phyloP scores from a whole-genome alignment of 2,888 invertebrate genomes.

The Teleiodes luculella region DNA sequence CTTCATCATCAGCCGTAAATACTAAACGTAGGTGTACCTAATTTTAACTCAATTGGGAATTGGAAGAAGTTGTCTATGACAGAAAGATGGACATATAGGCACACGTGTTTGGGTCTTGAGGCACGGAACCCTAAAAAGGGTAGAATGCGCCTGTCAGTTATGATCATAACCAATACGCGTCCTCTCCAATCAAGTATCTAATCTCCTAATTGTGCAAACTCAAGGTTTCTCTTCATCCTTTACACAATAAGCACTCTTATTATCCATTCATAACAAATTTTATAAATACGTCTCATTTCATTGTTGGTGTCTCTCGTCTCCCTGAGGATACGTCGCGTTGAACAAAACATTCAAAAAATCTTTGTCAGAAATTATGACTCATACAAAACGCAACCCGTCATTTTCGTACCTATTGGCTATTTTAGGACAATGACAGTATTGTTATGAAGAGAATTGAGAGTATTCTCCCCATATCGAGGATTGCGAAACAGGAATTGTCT shows the following conservation, averaged over 20 bases:
- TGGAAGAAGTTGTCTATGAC: too few relatives aligned
- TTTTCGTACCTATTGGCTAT: conserved; percentile 77
- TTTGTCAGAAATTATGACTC: conserved; percentile 56
- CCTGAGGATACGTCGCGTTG: conserved; percentile 64
- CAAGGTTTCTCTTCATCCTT: conserved; percentile 51
- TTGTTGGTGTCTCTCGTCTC: conserved; percentile 65
- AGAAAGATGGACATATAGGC: too few relatives aligned
- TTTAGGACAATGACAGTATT: conserved; percentile 73
- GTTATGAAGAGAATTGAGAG: conserved; percentile 58
- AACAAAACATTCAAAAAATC: conserved; percentile 54
- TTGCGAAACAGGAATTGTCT: conserved; percentile 76
- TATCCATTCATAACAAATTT: conserved; percentile 76
- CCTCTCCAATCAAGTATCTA: conserved; percentile 50
- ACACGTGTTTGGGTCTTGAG: too few relatives aligned
- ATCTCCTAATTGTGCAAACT: conserved; percentile 64
- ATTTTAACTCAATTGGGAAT: too few relatives aligned
- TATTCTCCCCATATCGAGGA: conserved; percentile 47
- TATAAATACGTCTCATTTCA: conserved; percentile 71
- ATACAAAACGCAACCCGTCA: conserved; percentile 74
- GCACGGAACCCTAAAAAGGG: too few relatives aligned
- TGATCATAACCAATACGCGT: conserved; percentile 27
- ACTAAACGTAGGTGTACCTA: too few relatives aligned
- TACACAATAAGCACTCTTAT: conserved; percentile 60
- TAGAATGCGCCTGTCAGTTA: conserved; percentile 1
- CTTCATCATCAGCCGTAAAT: too few relatives aligned